A percentile compares a stretch with the other conserved stretches of the same genome.
These are phyloP conservation scores for Myiopsitta monachus DNA, from an alignment of 2,113 vertebrate genomes.

Conservation along the genomic window DNA sequence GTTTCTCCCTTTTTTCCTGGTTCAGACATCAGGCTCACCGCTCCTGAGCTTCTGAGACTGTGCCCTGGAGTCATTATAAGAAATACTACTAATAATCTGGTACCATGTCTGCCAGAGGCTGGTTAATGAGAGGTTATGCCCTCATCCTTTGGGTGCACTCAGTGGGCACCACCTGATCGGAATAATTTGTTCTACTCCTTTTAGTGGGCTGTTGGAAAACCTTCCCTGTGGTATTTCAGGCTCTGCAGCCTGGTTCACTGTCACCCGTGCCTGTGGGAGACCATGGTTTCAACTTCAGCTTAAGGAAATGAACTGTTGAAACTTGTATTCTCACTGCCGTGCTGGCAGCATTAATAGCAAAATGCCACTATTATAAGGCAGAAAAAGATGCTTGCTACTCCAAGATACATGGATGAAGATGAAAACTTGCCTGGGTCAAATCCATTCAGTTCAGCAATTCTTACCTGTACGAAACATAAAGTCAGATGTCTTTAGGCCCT, in stretches of 20 bases:
- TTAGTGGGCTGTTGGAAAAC: not conserved
- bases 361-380: not conserved
- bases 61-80: not conserved
- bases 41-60: not conserved
- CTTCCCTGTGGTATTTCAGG: not conserved
- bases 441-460: not conserved
- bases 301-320: not conserved
- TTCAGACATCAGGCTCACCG: not conserved
- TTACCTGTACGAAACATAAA: not conserved
- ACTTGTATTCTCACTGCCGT: not conserved
- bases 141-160: not conserved
- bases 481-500: not conserved
- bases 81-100: not conserved
- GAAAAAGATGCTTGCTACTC: not conserved
- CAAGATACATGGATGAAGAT: not conserved
- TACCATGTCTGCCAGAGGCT: not conserved
- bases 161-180: not conserved
- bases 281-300: not conserved
- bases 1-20: not conserved
- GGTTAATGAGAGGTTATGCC: not conserved
- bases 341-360: not conserved
- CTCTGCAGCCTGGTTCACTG: not conserved
- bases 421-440: not conserved
- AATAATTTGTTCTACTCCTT: not conserved
- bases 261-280: not conserved